phyloP scores from a whole-genome alignment of 2,888 invertebrate genomes.

The Globia sparganii region DNA sequence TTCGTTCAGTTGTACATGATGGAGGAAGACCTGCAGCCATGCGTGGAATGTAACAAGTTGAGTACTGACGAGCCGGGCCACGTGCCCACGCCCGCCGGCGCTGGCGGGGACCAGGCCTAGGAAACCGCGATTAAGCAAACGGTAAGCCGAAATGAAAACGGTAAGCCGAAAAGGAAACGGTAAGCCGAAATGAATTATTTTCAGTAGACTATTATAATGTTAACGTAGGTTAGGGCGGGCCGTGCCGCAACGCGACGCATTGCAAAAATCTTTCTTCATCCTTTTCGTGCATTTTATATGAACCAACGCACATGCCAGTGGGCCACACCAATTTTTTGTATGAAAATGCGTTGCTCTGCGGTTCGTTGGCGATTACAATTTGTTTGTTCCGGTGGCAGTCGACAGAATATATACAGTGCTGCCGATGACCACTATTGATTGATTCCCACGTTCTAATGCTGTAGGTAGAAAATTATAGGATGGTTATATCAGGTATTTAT shows the following conservation, averaged over 20 bases:
- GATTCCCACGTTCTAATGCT: not conserved
- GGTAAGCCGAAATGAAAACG: slow-evolving; percentile 8
- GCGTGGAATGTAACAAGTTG: slow-evolving; percentile 78
- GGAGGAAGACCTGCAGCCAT: slow-evolving; percentile 79
- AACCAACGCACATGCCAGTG: too few relatives aligned
- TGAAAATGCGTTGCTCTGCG: too few relatives aligned
- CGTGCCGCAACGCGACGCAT: too few relatives aligned
- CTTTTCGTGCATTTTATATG: too few relatives aligned
- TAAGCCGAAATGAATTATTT: slow-evolving; percentile 1
- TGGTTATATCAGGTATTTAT: not conserved
- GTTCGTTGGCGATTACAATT: too few relatives aligned
- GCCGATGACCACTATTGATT: too few relatives aligned
- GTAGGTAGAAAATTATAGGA: not conserved
- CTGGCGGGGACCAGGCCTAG: slow-evolving; percentile 27
- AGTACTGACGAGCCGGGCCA: slow-evolving; percentile 3
- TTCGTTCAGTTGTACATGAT: slow-evolving; percentile 76
- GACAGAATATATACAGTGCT: too few relatives aligned
- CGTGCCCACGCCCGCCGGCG: slow-evolving; percentile 27
- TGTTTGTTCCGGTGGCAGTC: too few relatives aligned
- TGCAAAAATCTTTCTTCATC: too few relatives aligned
- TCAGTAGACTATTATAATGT: not conserved
- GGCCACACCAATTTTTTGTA: too few relatives aligned
- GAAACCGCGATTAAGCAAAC: not conserved
- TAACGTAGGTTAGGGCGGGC: too few relatives aligned
- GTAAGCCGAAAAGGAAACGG: slow-evolving; percentile 15